phyloP scores from a whole-genome alignment of 2,797 vertebrate genomes.

The Chelonia mydas region DNA sequence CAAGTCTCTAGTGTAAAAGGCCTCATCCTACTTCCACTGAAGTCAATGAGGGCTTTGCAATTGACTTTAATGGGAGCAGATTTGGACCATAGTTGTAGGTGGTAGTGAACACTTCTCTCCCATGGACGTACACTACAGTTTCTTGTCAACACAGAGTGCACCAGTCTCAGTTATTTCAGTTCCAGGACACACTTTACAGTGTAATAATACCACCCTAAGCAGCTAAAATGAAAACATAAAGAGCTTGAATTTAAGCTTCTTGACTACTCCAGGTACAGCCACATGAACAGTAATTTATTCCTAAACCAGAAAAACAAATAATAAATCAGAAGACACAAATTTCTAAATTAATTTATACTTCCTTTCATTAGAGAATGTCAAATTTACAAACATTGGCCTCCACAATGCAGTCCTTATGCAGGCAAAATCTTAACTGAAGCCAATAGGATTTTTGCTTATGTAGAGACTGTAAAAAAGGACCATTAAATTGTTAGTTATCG shows the following conservation, averaged over 20 bases:
- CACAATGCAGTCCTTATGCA: not conserved
- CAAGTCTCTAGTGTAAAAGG: not conserved
- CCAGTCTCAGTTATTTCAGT: not conserved
- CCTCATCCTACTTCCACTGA: not conserved
- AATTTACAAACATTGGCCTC: not conserved
- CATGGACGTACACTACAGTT: accelerated
- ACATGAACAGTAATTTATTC: not conserved
- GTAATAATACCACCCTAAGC: not conserved
- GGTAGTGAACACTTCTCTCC: not conserved
- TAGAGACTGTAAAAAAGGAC: not conserved
- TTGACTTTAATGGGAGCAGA: not conserved
- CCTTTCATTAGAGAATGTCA: not conserved
- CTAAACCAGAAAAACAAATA: not conserved
- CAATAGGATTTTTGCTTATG: not conserved
- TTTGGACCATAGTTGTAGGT: not conserved
- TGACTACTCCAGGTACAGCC: not conserved
- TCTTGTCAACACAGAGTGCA: not conserved
- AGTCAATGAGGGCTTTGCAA: not conserved
- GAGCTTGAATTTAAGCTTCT: not conserved
- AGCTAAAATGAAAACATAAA: not conserved
- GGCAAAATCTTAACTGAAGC: not conserved
- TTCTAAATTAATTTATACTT: not conserved
- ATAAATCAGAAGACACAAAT: not conserved
- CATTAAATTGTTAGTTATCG: not conserved
- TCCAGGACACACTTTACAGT: not conserved